A percentile compares a stretch with the other conserved stretches of the same genome.
Evolutionary conservation across 1,140 invertebrate genomes (phyloP).

Genomic region (Limonius californicus): DNA sequence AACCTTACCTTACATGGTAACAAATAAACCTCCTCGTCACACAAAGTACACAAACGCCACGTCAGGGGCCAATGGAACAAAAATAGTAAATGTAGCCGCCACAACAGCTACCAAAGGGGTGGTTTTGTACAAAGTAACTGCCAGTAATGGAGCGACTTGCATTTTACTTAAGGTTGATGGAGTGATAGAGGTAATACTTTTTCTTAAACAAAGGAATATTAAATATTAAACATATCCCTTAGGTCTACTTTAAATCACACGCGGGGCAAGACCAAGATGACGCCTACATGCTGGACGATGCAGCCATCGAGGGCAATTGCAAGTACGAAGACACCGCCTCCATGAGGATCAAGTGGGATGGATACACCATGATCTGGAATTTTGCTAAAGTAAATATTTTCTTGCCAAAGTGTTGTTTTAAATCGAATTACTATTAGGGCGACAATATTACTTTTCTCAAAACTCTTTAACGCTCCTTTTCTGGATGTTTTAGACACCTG

Average conservation of each 20-base stretch:
- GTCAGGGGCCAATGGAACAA: conserved; percentile 23
- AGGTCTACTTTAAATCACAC: conserved; percentile 43
- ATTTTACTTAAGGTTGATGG: conserved; percentile 45
- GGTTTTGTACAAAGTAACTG: conserved; percentile 36
- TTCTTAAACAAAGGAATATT: background rate
- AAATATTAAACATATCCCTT: too few species aligned
- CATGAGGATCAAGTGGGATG: conserved; percentile 66
- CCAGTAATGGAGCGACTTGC: conserved; percentile 40
- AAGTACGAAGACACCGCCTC: conserved; percentile 64
- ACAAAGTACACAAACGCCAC: conserved; percentile 36
- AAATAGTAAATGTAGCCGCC: conserved; percentile 24
- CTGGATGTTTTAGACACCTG: conserved; percentile 60
- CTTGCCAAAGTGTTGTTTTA: too few species aligned
- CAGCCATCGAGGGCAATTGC: conserved; percentile 52
- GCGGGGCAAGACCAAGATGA: conserved; percentile 40
- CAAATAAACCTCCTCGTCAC: conserved; percentile 32
- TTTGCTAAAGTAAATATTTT: conserved; percentile 68
- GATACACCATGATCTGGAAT: conserved; percentile 62
- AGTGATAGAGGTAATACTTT: conserved; percentile 45
- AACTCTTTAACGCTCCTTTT: too few species aligned
- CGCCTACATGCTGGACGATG: conserved; percentile 41
- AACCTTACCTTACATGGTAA: conserved; percentile 9
- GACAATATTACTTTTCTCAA: too few species aligned
- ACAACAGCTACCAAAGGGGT: conserved; percentile 28
- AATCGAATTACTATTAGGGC: too few species aligned